Evolutionary conservation across 2,113 vertebrate genomes (phyloP).

Genomic region (Probosciger aterrimus): DNA sequence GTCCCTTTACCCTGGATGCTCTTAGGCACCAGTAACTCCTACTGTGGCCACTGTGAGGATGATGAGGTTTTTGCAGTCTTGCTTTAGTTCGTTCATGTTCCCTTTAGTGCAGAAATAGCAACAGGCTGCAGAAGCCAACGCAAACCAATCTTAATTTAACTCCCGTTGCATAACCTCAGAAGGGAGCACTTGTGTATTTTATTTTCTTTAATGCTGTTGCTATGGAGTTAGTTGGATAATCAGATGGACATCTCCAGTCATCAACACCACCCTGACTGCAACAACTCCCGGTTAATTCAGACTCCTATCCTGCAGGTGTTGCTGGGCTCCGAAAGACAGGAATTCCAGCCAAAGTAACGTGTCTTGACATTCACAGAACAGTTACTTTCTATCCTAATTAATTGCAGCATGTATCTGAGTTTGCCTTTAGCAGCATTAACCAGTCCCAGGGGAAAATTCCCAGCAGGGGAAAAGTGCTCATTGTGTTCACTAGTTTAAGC

Average conservation of each 20-base stretch:
- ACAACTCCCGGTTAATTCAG: neutral
- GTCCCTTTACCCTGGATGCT: neutral
- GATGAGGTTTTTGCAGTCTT: no score
- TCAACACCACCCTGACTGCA: neutral
- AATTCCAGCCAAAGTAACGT: conserved; percentile 21
- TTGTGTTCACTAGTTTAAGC: conserved; percentile 21
- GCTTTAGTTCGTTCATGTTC: neutral
- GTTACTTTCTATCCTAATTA: conserved; percentile 34
- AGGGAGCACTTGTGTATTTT: neutral
- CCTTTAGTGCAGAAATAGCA: neutral
- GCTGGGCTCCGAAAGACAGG: neutral
- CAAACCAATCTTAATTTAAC: neutral
- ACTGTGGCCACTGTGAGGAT: neutral
- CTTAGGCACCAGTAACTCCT: neutral
- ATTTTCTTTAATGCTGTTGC: neutral
- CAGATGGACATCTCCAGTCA: neutral
- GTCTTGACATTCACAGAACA: neutral
- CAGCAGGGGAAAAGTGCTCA: neutral
- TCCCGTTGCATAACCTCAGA: neutral
- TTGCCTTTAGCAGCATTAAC: conserved; percentile 17
- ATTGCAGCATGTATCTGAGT: neutral
- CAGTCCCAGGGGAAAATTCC: conserved; percentile 25
- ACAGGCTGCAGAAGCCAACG: neutral
- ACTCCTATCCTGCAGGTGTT: conserved; percentile 11
- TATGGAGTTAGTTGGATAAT: neutral